Evolutionary conservation across 1,140 invertebrate genomes (phyloP), one percentile per base, ranked within the genome.

Genomic region (Arion vulgaris): DNA sequence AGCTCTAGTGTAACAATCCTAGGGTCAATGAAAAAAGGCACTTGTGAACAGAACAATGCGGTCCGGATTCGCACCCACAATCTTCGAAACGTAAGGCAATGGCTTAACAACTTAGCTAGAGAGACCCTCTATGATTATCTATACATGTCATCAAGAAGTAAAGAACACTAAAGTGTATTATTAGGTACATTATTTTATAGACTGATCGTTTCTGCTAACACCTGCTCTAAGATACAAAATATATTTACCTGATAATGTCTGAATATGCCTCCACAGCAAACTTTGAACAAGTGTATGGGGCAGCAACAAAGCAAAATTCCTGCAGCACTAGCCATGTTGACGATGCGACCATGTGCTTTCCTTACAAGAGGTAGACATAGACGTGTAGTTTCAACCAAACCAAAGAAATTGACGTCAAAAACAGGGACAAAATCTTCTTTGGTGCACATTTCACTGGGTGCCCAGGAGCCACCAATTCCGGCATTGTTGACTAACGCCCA

Each of bases 401-500:
- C 88, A 53, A 82, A 79, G 1, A 88, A 26, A 69, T 89, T 89
- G 49, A 88, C 83, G 23, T 84, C 68, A 19, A 83, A 34, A 19
- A 34, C 19, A 0, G 4, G 9, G 39, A 84, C 28, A 53, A 83
- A 88, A 49, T 88, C 83, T 45, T 85, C 72, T 45, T 69, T 32
- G 4, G 69, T 74, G 5, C 81, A 62, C 80, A 75, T 84, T 69
- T 88, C 85, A 2, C 77, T 34, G 26, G 41, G 81, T 7, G 36
- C 57, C 53, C 80, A 62, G 7, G 51, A 34, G 9, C 84, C 74
- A 23, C 71, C 73, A 23, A 87, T 68, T 9, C 86, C 87, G 26
- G 87, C 87, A 51, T 87, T 87, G 83, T 88, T 88, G 19, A 88
- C 87, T 26, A 88, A 34, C 19, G 84, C 87, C 87, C 87, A 88